Percentiles rank a stretch among this genome's conserved stretches.
Conservation (phyloP, 1,140 invertebrate genomes). For the Coelopa frigida region DNA sequence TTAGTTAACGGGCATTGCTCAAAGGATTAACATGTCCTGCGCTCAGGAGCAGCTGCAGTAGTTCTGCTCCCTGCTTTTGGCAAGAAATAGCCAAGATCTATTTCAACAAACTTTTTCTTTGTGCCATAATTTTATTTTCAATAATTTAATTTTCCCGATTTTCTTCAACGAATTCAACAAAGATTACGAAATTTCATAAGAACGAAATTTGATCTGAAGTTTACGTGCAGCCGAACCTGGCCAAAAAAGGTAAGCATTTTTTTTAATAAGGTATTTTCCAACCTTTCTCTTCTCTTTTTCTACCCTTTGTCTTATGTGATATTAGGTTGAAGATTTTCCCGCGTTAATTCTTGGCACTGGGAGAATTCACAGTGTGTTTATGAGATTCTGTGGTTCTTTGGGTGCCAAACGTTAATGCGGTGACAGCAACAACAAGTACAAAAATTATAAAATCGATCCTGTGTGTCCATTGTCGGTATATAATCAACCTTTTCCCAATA, state of each 20-base stretch:
- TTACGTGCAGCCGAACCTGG: too few relatives aligned
- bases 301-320: too few relatives aligned
- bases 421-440: conserved; percentile 9
- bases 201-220: too few relatives aligned
- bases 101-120: not conserved
- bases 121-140: too few relatives aligned
- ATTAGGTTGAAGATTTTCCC: conserved; percentile 11
- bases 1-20: conserved; percentile 42
- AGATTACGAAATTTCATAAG: too few relatives aligned
- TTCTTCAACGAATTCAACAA: too few relatives aligned
- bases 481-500: too few relatives aligned
- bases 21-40: conserved; percentile 43
- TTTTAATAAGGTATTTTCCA: too few relatives aligned
- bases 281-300: too few relatives aligned
- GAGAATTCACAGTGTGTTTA: conserved; percentile 44
- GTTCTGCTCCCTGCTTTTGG: not conserved
- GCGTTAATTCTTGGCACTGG: conserved; percentile 42
- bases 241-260: conserved; percentile 4
- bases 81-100: not conserved
- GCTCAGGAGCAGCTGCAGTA: conserved; percentile 2
- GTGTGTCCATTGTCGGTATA: too few relatives aligned
- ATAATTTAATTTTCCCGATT: too few relatives aligned
- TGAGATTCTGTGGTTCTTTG: conserved; percentile 43
- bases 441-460: too few relatives aligned
- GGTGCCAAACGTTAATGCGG: conserved; percentile 37